Evolutionary conservation across 2,797 vertebrate species (phyloP), one percentile per base, ranked within the genome.

Genomic region (Gadopsis marmoratus): DNA sequence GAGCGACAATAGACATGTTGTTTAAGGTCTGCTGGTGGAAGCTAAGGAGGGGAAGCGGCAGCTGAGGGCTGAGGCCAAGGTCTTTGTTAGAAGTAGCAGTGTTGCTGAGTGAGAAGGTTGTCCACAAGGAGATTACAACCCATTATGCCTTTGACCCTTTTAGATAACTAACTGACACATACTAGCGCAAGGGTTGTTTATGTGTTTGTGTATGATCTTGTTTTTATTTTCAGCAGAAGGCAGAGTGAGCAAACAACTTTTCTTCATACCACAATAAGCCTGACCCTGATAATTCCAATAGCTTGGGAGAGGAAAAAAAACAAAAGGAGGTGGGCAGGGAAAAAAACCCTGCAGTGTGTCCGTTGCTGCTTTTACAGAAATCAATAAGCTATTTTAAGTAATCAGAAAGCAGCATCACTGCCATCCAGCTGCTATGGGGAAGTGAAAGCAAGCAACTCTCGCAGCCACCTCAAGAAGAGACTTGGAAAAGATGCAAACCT

Each of bases 351-450:
- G 64, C 71, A 73, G 84, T 75, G 66, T 78, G 86, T 84, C 86
- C 84, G 81, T 62, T 89, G 68, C 77, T 80, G 79, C 86, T 87
- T 74, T 79, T 61, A 73, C 60, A 90, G 76, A 89, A 92, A 94
- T 94, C 94, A 94, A 94, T 94, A 93, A 89, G 86, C 83, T 88
- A 88, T 94, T 93, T 90, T 90, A 91, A 91, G 90, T 92, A 88
- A 92, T 78, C 85, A 84, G 83, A 92, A 89, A 84, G 74, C 86
- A 81, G 68, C 82, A 64, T 70, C 82, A 59, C 79, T 76, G 59
- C 58, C 65, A 78, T 63, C 43, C 73, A 78, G 81, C 82, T 80
- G 78, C 79, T 33, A 11, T 50, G 10, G 29, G 29, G 43, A 71
- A 79, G 71, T 80, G 39, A 88, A 89, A 75, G 68, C 65, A 62